These are phyloP conservation scores for Chrysaora quinquecirrha DNA, from an alignment of 30 jellyfish, hydroid and myxozoan species.

Conservation along the genomic window DNA sequence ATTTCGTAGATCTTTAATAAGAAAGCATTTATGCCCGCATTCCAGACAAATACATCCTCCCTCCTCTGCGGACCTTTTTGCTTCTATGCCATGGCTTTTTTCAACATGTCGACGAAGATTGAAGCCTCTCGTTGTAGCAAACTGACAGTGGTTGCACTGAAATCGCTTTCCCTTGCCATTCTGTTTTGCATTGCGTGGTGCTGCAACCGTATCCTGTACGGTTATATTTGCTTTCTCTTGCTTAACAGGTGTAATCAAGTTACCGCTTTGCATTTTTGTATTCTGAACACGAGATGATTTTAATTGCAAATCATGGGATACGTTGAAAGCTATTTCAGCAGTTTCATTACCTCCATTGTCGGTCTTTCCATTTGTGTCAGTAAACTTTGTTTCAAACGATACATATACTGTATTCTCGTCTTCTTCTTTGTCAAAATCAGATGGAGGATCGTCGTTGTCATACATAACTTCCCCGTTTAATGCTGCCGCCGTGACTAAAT, in stretches of 20 bases:
- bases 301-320: too few species aligned
- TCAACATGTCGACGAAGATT: conserved; percentile 12
- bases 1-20: background rate
- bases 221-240: too few species aligned
- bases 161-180: too few species aligned
- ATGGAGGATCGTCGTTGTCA: background rate
- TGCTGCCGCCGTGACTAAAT: background rate
- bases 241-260: too few species aligned
- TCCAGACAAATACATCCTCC: conserved; percentile 15
- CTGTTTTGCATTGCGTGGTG: too few species aligned
- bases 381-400: background rate
- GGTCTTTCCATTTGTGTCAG: background rate
- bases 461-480: background rate
- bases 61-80: conserved; percentile 8
- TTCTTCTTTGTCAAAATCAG: background rate
- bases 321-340: too few species aligned
- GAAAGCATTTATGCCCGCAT: conserved; percentile 14
- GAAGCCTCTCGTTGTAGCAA: background rate
- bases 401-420: background rate
- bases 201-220: too few species aligned
- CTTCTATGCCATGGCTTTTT: conserved; percentile 10
- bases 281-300: too few species aligned
- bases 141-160: conserved; percentile 11
- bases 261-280: too few species aligned
- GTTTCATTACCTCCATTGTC: too few species aligned